Percentiles rank a stretch among this genome's conserved stretches.
Evolutionary conservation across 2,113 vertebrate species (phyloP).

Genomic region (Callaeas wilsoni): DNA sequence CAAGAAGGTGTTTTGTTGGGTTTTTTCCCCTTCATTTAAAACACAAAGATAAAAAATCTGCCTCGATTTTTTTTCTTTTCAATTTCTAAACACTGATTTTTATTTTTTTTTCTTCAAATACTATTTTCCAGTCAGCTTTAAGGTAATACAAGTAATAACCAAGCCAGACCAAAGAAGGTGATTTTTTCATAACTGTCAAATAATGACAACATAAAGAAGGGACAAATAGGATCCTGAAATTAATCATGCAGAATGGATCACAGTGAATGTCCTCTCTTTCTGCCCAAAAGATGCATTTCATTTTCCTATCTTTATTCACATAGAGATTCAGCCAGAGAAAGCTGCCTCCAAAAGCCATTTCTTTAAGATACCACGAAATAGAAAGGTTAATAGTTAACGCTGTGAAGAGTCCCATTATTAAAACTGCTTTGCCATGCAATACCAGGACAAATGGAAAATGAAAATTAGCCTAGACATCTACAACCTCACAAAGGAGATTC

Average conservation of each 20-base stretch:
- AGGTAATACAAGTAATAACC: not conserved
- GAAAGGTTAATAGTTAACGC: slow-evolving; percentile 43
- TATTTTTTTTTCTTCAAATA: not conserved
- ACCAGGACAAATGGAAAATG: slow-evolving; percentile 59
- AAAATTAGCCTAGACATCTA: slow-evolving; percentile 53
- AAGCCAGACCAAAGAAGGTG: not conserved
- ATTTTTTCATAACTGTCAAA: slow-evolving; percentile 19
- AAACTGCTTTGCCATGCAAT: slow-evolving; percentile 52
- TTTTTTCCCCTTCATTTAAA: not conserved
- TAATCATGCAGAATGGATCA: not conserved
- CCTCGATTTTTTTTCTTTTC: not conserved
- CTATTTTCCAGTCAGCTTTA: not conserved
- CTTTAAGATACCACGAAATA: slow-evolving; percentile 26
- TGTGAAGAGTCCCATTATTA: slow-evolving; percentile 30
- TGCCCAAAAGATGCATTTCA: slow-evolving; percentile 10
- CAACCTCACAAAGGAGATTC: slow-evolving; percentile 22
- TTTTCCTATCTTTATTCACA: slow-evolving; percentile 32
- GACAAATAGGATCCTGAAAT: slow-evolving; percentile 22
- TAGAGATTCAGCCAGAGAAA: not conserved
- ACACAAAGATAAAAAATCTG: not conserved
- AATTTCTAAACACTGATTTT: not conserved
- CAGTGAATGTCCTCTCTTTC: not conserved
- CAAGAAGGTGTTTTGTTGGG: not conserved
- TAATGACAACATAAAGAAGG: not conserved
- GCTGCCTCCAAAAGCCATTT: slow-evolving; percentile 14